Conservation (phyloP, 2,797 vertebrate genomes). For the Lophius americanus region DNA sequence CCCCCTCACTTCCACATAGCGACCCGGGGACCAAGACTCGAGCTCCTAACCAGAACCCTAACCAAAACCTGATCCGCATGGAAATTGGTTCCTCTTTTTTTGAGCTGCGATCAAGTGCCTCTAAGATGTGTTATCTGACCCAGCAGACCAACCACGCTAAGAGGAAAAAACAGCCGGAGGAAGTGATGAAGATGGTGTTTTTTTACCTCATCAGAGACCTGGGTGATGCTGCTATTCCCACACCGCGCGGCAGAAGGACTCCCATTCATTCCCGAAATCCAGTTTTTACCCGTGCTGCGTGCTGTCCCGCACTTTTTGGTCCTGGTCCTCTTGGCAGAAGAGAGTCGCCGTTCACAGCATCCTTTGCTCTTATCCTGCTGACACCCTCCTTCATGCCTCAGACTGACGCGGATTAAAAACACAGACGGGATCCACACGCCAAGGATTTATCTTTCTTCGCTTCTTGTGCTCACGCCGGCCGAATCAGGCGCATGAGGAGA, state of each 20-base stretch:
- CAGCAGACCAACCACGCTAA: conserved; percentile 30
- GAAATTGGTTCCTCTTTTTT: conserved; percentile 65
- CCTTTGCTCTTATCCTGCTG: conserved; percentile 76
- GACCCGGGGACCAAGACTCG: conserved; percentile 73
- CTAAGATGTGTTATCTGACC: conserved; percentile 47
- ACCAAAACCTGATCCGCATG: conserved; percentile 67
- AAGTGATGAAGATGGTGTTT: conserved; percentile 28
- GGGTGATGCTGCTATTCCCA: conserved; percentile 81
- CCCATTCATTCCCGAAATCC: conserved; percentile 85
- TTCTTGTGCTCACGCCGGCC: conserved; percentile 54
- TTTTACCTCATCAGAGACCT: conserved; percentile 88
- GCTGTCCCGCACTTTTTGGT: conserved; percentile 64
- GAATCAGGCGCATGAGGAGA: conserved; percentile 42
- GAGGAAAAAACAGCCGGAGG: conserved; percentile 32
- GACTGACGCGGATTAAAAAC: conserved; percentile 50
- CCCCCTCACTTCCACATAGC: conserved; percentile 50
- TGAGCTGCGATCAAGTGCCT: conserved; percentile 54
- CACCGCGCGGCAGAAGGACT: conserved; percentile 80
- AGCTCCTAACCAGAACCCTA: conserved; percentile 56
- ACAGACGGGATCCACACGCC: conserved; percentile 30
- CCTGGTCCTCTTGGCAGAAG: conserved; percentile 68
- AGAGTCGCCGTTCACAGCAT: conserved; percentile 85
- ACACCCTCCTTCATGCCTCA: conserved; percentile 68
- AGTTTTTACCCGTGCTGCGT: conserved; percentile 60
- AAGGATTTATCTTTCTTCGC: conserved; percentile 51